Percentiles rank a stretch among this genome's conserved stretches.
phyloP scores from a whole-genome alignment of 2,888 invertebrate species.

The Synergus laeviventris region DNA sequence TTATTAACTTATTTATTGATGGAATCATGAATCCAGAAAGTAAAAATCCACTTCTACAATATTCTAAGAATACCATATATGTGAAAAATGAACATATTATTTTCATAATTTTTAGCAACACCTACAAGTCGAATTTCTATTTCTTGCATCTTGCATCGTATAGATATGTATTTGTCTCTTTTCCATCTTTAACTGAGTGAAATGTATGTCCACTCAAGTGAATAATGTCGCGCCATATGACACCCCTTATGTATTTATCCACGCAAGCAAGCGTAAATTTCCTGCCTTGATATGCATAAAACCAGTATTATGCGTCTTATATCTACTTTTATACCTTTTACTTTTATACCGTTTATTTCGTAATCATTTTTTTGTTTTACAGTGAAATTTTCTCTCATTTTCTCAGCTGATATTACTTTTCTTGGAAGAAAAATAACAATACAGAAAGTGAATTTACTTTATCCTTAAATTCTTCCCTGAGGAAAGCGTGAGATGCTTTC shows the following conservation, averaged over 20 bases:
- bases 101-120: neutral
- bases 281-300: constrained; percentile 6
- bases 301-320: neutral
- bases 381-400: neutral
- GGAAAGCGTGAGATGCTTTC: neutral
- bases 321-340: neutral
- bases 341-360: neutral
- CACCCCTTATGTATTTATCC: constrained; percentile 24
- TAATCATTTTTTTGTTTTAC: neutral
- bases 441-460: neutral
- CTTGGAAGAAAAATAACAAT: neutral
- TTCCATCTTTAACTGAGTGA: neutral
- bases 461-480: neutral
- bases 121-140: neutral
- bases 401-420: neutral
- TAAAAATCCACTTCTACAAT: no score
- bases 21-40: no score
- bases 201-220: constrained; percentile 3
- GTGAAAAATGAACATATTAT: no score
- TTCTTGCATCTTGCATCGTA: neutral
- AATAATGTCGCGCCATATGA: constrained; percentile 23
- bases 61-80: no score
- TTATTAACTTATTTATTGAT: neutral
- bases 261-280: constrained; percentile 5
- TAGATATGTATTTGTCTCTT: constrained; percentile 26